phyloP scores from a whole-genome alignment of 2,888 invertebrate genomes.

The Tribolium freemani region DNA sequence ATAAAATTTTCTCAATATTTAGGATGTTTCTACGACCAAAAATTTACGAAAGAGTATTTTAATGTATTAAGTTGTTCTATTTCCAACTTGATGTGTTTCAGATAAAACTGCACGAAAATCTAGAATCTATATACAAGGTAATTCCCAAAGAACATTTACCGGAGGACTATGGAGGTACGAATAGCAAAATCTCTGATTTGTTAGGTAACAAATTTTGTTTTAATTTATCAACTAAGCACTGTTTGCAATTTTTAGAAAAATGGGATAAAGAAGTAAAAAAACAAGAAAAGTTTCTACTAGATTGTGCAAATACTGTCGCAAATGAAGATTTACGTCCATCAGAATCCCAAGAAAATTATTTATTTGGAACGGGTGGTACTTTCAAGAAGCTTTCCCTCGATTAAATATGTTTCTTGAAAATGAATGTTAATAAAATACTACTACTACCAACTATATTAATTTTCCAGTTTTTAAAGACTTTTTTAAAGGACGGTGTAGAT shows the following conservation, averaged over 20 bases:
- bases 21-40: not conserved
- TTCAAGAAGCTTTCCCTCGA: constrained; percentile 7
- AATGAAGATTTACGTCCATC: not conserved
- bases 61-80: not conserved
- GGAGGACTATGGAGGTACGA: not conserved
- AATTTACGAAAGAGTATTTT: not conserved
- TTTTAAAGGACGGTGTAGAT: too few relatives aligned
- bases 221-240: not conserved
- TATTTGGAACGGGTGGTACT: constrained; percentile 8
- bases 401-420: not conserved
- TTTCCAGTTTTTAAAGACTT: too few relatives aligned
- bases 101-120: not conserved
- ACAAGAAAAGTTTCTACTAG: not conserved
- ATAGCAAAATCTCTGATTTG: not conserved
- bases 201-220: not conserved
- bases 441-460: not conserved
- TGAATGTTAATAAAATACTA: too few relatives aligned
- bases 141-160: constrained; percentile 19
- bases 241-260: not conserved
- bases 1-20: not conserved
- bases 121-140: constrained; percentile 2
- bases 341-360: not conserved
- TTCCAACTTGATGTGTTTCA: not conserved
- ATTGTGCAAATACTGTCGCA: not conserved
- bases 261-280: constrained; percentile 3